Conservation (phyloP, 2,797 vertebrate genomes). For the Sebastes matsubarae region DNA sequence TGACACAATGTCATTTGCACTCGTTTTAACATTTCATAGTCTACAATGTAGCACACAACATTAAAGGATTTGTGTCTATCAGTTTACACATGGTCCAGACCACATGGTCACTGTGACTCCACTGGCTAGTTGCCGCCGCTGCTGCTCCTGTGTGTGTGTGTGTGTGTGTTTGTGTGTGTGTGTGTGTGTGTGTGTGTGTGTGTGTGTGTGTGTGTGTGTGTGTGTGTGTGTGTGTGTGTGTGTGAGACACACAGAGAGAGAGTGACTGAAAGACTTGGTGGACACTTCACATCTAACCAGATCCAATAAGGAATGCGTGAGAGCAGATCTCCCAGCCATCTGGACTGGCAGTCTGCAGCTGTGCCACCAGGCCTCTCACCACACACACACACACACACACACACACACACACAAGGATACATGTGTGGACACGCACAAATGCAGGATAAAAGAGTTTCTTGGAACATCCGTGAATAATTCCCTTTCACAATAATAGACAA, state of each 20-base stretch:
- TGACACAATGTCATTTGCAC: background rate
- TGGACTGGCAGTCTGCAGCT: conserved; percentile 35
- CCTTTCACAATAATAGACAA: background rate
- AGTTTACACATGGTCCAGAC: background rate
- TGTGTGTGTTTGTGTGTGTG: background rate
- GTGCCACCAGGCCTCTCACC: background rate
- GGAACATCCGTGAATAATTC: background rate
- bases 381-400: background rate
- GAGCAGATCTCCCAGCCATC: conserved; percentile 35
- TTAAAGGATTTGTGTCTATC: background rate
- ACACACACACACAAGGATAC: background rate
- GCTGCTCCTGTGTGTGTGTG: background rate
- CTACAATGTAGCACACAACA: background rate
- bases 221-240: background rate
- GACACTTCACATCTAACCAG: conserved; percentile 9
- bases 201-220: background rate
- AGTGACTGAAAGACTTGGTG: background rate
- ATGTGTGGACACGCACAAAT: background rate
- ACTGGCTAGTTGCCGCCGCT: background rate
- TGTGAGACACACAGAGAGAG: background rate
- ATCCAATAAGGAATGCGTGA: conserved; percentile 20
- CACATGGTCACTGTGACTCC: background rate
- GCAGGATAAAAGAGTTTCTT: background rate
- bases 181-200: background rate
- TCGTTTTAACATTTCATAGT: background rate